Evolutionary conservation across 1,140 invertebrate species (phyloP).

Genomic region (Nephotettix cincticeps): DNA sequence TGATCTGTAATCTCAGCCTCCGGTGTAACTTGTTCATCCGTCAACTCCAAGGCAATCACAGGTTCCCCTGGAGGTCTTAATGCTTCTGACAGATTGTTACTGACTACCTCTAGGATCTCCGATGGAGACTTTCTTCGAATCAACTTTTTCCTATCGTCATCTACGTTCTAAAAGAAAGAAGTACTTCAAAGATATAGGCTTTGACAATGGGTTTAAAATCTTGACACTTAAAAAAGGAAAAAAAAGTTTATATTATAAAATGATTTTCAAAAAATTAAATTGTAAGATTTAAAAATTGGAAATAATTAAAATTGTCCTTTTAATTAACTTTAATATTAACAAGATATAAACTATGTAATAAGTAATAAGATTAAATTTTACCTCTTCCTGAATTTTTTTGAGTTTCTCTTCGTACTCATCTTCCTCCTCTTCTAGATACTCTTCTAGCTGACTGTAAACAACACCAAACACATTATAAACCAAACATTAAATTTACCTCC

Average conservation of each 20-base stretch:
- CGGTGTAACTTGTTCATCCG: conserved; percentile 34
- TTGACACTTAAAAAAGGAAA: too few relatives aligned
- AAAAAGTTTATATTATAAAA: too few relatives aligned
- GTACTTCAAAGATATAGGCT: background rate
- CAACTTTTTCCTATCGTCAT: conserved; percentile 23
- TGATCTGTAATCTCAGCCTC: conserved; percentile 29
- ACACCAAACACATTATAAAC: background rate
- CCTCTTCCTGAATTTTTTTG: conserved; percentile 44
- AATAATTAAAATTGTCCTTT: too few relatives aligned
- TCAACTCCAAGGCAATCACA: conserved; percentile 48
- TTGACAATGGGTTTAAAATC: too few relatives aligned
- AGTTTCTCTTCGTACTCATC: conserved; percentile 47
- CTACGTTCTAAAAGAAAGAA: background rate
- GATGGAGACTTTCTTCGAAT: conserved; percentile 28
- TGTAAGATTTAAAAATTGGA: too few relatives aligned
- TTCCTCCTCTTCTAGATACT: conserved; percentile 49
- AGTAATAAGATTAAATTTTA: too few relatives aligned
- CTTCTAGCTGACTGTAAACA: conserved; percentile 47
- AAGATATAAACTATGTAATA: too few relatives aligned
- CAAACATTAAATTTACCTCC: background rate
- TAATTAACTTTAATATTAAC: too few relatives aligned
- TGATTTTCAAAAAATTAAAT: conserved; percentile 42
- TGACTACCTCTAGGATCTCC: conserved; percentile 36
- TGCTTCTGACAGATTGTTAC: conserved; percentile 45
- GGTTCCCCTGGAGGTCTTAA: conserved; percentile 54